These are phyloP conservation scores for Mechanitis messenoides DNA, from an alignment of 2,888 invertebrate genomes.

Conservation along the genomic window DNA sequence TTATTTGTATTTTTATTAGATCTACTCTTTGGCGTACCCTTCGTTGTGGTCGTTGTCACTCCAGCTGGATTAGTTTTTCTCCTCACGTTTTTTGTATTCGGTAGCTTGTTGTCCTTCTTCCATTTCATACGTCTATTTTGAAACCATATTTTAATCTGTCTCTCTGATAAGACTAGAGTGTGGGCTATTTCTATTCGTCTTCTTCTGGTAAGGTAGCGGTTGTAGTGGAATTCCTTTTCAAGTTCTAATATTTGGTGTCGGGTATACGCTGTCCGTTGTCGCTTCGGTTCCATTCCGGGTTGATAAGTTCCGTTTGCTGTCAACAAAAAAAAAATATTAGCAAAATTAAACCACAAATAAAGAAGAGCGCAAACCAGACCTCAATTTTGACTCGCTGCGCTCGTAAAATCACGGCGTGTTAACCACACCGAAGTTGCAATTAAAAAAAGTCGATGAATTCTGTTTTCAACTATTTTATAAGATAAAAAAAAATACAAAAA, in stretches of 20 bases:
- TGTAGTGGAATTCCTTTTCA: constrained; percentile 98
- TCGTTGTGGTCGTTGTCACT: constrained; percentile 77
- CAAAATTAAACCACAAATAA: neutral
- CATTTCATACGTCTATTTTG: constrained; percentile 89
- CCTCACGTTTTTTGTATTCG: constrained; percentile 86
- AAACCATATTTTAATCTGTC: constrained; percentile 93
- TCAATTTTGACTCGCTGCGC: no score
- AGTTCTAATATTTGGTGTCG: constrained; percentile 98
- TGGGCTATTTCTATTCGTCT: constrained; percentile 98
- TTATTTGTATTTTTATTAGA: constrained; percentile 76
- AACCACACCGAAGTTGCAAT: no score
- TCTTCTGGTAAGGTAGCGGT: constrained; percentile 95
- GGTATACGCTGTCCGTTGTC: constrained; percentile 97
- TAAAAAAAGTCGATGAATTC: no score
- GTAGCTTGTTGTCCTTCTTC: constrained; percentile 89
- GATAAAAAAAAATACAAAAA: neutral
- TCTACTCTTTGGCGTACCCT: constrained; percentile 81
- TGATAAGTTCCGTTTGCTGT: constrained; percentile 91
- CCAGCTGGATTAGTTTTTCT: constrained; percentile 87
- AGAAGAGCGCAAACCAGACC: no score
- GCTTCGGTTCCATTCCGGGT: constrained; percentile 96
- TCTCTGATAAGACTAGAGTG: constrained; percentile 92
- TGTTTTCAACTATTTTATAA: no score
- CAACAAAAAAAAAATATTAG: constrained; percentile 55
- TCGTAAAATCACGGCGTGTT: no score